Evolutionary conservation across 2,888 invertebrate genomes (phyloP), one percentile per base, ranked within the genome.

Genomic region (Bruchidius siliquastri): DNA sequence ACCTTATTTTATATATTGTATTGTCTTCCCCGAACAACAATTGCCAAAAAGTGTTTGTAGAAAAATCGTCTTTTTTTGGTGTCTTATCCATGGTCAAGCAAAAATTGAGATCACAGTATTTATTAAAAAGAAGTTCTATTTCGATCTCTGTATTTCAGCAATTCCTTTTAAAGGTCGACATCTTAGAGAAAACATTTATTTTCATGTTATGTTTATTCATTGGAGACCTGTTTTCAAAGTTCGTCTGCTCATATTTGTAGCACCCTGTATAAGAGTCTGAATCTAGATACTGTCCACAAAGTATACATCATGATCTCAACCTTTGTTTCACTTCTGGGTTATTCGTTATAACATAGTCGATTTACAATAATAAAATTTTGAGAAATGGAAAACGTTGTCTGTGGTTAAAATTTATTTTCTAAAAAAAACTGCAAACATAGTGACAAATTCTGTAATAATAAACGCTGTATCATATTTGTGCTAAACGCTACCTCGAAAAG

Each of bases 401-500:
- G 13, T 49, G 49, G 30, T 8, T 30, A 3, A 30, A 6, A 18
- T 49, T 49, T 13, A 49, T 49, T 49, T 1, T 8, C 18, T 1
- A 49, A 49, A 18, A 3, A 49, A 1, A 13, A 49, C 21, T 71
- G 71, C 22, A 71, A 20, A 71, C 30, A 22, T 66, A 67, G 71
- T 67, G 67, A 67, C 13, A 6, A 20, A 67, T 76, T 76, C 76
- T 77, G 76, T 76, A 78, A 76, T 79, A 78, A 77, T 74, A 74
- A 77, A 78, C 78, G 74, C 77, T 79, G 78, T 79, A 77, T 77
- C 77, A 79, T 82, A 81, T 83, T 80, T 81, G 80, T 82, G 81
- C 82, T 83, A 80, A 80, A 13, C 80, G 86, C 86, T 86, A 85
- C 85, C 85, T 84, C 84, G 82, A 79, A 81, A 78, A 82, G 80